phyloP scores from a whole-genome alignment of 2,113 vertebrate genomes.

The Phyllostomus hastatus region DNA sequence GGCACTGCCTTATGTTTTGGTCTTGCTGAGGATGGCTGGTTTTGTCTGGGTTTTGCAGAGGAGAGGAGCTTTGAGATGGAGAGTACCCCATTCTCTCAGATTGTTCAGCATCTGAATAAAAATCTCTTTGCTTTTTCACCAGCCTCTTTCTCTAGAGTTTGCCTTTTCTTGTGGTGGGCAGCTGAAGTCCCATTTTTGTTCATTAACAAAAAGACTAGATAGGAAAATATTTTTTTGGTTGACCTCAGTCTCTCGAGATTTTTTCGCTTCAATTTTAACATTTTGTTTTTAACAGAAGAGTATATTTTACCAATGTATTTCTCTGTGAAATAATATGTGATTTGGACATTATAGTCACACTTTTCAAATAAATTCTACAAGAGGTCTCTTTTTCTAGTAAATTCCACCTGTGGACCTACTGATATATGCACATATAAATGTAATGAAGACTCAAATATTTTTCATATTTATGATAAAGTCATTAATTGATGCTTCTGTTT shows the following conservation, averaged over 20 bases:
- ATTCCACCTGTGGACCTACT: background rate
- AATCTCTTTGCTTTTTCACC: too few species aligned
- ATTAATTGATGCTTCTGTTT: background rate
- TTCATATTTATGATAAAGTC: background rate
- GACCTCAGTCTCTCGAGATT: background rate
- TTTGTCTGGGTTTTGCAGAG: too few species aligned
- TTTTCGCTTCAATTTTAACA: background rate
- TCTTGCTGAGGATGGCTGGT: too few species aligned
- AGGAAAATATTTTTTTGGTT: background rate
- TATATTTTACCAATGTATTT: background rate
- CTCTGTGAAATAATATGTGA: background rate
- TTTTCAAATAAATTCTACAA: conserved; percentile 18
- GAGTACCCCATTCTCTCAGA: too few species aligned
- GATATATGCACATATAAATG: background rate
- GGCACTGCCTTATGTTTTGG: too few species aligned
- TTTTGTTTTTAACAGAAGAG: background rate
- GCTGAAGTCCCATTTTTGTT: too few species aligned
- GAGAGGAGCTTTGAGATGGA: too few species aligned
- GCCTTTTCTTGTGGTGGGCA: too few species aligned
- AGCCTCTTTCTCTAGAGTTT: too few species aligned
- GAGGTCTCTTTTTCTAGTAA: background rate
- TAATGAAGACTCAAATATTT: background rate
- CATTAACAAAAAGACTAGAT: background rate
- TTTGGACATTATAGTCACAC: background rate
- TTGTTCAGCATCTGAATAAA: too few species aligned